These are phyloP conservation scores for Machaerirhynchus nigripectus DNA, from an alignment of 2,113 vertebrate genomes.

Conservation along the genomic window DNA sequence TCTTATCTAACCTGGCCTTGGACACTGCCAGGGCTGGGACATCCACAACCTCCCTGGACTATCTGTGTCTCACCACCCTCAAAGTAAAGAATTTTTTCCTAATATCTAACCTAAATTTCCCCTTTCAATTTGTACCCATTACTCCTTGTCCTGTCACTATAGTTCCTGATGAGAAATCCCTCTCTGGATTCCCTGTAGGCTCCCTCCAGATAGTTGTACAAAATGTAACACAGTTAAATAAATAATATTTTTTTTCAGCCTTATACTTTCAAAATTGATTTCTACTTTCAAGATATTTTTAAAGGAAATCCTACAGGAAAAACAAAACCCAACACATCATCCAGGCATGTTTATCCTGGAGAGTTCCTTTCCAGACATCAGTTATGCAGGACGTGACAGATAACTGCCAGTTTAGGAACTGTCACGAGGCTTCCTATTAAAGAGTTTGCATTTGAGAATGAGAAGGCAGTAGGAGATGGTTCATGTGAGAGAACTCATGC, in stretches of 20 bases:
- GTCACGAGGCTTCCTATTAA: background rate
- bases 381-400: background rate
- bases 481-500: fast-evolving
- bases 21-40: background rate
- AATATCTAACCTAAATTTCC: background rate
- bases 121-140: background rate
- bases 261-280: background rate
- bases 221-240: background rate
- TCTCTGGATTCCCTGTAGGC: background rate
- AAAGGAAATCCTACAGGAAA: background rate
- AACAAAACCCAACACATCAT: background rate
- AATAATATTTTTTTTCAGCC: background rate
- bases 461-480: background rate
- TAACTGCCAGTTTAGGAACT: background rate
- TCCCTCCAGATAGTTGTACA: background rate
- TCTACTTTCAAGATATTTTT: background rate
- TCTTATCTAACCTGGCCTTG: background rate
- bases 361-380: background rate
- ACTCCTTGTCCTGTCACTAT: background rate
- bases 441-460: background rate
- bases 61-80: background rate
- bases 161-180: background rate
- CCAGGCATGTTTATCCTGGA: background rate
- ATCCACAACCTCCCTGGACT: background rate
- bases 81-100: background rate